Percentiles rank a stretch among this genome's conserved stretches.
phyloP scores from a whole-genome alignment of 2,113 vertebrate species.

The Mandrillus leucophaeus region DNA sequence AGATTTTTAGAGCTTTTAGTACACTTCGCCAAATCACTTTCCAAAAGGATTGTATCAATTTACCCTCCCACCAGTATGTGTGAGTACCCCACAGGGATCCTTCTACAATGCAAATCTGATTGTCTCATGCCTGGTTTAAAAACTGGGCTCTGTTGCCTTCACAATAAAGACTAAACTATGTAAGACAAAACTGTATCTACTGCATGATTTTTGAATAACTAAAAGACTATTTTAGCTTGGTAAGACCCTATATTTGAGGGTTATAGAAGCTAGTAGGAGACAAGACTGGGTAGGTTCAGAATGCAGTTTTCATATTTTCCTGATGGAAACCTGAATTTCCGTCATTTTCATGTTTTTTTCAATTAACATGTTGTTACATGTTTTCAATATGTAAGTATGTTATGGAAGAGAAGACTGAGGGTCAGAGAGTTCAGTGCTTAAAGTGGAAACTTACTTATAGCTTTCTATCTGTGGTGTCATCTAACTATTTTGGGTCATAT shows the following conservation, averaged over 20 bases:
- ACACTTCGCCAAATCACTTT: constrained; percentile 70
- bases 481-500: background rate
- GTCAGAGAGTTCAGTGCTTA: background rate
- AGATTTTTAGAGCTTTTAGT: constrained; percentile 71
- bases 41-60: constrained; percentile 66
- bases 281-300: background rate
- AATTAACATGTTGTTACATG: background rate
- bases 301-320: background rate
- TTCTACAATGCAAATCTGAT: constrained; percentile 72
- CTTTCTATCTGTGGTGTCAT: constrained; percentile 3
- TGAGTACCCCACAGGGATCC: constrained; percentile 48
- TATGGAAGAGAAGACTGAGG: background rate
- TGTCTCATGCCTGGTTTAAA: constrained; percentile 60
- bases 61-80: constrained; percentile 50
- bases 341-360: background rate
- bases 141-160: constrained; percentile 59
- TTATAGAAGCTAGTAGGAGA: background rate
- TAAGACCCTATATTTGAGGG: background rate
- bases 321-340: no score
- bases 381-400: background rate
- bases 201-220: constrained; percentile 33
- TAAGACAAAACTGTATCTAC: constrained; percentile 4
- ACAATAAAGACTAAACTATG: constrained; percentile 14
- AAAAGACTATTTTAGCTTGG: background rate
- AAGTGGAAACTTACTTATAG: background rate